phyloP scores from a whole-genome alignment of 2,113 vertebrate genomes.

The Myotis brandtii region DNA sequence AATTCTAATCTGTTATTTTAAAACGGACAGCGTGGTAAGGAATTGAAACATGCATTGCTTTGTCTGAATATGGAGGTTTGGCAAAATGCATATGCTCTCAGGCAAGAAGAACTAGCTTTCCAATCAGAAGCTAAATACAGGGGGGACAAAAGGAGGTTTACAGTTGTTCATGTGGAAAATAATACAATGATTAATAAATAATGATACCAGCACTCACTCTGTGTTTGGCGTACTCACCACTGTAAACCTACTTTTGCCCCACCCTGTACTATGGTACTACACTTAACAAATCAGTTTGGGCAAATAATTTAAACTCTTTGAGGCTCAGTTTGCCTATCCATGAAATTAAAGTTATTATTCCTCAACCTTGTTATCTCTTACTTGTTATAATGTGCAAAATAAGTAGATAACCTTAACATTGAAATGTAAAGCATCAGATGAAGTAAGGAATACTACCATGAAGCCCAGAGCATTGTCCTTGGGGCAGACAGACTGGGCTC shows the following conservation, averaged over 20 bases:
- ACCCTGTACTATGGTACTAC: not conserved
- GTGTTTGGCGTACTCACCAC: not conserved
- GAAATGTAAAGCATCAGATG: not conserved
- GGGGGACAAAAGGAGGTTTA: not conserved
- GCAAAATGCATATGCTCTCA: not conserved
- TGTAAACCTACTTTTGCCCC: not conserved
- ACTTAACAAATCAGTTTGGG: not conserved
- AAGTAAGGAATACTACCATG: not conserved
- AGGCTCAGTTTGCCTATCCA: not conserved
- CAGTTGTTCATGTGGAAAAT: not conserved
- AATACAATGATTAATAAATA: not conserved
- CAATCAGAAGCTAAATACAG: not conserved
- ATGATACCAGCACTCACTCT: not conserved
- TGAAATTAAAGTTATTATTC: not conserved
- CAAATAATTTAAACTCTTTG: not conserved
- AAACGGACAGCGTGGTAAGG: not conserved
- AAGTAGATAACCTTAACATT: not conserved
- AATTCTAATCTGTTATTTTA: constrained; percentile 39
- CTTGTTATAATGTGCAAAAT: not conserved
- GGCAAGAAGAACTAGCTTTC: not conserved
- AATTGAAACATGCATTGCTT: not conserved
- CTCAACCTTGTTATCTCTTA: not conserved
- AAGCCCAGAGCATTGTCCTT: not conserved
- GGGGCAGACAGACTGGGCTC: not conserved
- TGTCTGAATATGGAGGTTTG: not conserved